A percentile compares a stretch with the other conserved stretches of the same genome.
phyloP scores from a whole-genome alignment of 2,797 vertebrate species.

The Kryptopterus vitreolus region DNA sequence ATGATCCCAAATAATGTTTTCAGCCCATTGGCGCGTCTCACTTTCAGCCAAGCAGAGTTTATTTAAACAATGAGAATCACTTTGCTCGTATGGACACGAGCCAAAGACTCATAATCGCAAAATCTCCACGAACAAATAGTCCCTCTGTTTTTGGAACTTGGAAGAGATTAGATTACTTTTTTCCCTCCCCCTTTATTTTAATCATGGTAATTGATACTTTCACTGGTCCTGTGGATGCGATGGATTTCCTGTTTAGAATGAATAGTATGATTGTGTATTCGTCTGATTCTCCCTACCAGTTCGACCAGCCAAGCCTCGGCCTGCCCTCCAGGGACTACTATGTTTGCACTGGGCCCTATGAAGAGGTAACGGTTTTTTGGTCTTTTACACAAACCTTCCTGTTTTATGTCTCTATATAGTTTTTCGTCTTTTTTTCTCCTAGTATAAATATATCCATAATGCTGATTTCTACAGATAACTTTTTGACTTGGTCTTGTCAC shows the following conservation, averaged over 20 bases:
- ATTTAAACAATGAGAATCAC: slow-evolving; percentile 15
- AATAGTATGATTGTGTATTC: slow-evolving; percentile 46
- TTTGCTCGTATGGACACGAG: not conserved
- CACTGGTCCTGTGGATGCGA: slow-evolving; percentile 1
- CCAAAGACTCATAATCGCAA: slow-evolving; percentile 36
- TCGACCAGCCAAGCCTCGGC: slow-evolving; percentile 90
- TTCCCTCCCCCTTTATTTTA: slow-evolving; percentile 22
- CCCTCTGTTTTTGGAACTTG: slow-evolving; percentile 26
- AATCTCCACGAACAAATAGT: slow-evolving; percentile 36
- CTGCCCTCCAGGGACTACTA: slow-evolving; percentile 92
- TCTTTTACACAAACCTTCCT: slow-evolving; percentile 3
- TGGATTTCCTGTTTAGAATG: slow-evolving; percentile 41
- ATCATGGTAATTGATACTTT: slow-evolving; percentile 41
- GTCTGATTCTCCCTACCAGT: slow-evolving; percentile 68
- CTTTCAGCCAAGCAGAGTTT: not conserved
- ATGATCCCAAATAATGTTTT: not conserved
- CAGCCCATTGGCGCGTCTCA: not conserved
- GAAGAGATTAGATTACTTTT: slow-evolving; percentile 12
- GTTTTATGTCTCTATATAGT: not conserved
- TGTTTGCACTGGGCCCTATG: slow-evolving; percentile 81
- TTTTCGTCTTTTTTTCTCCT: not conserved
- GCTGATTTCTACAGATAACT: not conserved
- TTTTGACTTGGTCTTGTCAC: not conserved
- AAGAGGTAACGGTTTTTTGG: slow-evolving; percentile 80
- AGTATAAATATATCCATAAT: not conserved